Evolutionary conservation across 2,888 invertebrate species (phyloP).

Genomic region (Caenorhabditis imperialis): DNA sequence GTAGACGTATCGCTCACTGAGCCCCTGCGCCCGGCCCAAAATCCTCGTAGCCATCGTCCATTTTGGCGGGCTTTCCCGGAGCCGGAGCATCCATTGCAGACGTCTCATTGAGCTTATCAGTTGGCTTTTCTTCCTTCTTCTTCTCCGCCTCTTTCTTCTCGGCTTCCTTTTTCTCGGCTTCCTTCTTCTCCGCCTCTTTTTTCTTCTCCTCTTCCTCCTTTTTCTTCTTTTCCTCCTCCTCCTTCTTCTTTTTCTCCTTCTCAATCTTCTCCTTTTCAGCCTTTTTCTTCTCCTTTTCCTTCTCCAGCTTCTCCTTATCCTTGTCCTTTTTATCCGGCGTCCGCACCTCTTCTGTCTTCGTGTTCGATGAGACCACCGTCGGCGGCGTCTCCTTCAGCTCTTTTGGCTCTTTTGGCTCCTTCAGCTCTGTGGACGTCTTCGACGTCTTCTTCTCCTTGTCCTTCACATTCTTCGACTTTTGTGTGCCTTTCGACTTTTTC

Average conservation of each 20-base stretch:
- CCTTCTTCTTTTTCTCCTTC: not conserved
- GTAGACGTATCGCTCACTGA: no score
- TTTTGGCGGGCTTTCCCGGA: conserved; percentile 13
- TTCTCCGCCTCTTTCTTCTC: not conserved
- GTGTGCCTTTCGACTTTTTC: no score
- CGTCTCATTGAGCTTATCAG: not conserved
- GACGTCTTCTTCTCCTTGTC: no score
- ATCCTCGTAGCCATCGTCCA: conserved; percentile 33
- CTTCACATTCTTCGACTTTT: no score
- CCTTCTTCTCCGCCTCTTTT: conserved; percentile 7
- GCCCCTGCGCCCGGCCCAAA: conserved; percentile 25
- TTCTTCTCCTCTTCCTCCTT: conserved; percentile 5
- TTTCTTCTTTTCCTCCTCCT: conserved; percentile 4
- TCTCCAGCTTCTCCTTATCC: conserved; percentile 1
- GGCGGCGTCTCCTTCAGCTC: no score
- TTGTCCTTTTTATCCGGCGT: conserved; percentile 2
- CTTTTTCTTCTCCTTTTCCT: conserved; percentile 5
- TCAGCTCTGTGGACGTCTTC: no score
- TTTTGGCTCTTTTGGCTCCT: no score
- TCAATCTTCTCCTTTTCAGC: conserved; percentile 3
- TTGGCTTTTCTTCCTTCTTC: not conserved
- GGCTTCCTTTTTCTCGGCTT: not conserved
- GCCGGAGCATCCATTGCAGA: conserved; percentile 12
- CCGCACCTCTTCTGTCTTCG: no score
- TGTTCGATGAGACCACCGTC: no score